Evolutionary conservation across 1,140 invertebrate genomes (phyloP).

Genomic region (Arion vulgaris): DNA sequence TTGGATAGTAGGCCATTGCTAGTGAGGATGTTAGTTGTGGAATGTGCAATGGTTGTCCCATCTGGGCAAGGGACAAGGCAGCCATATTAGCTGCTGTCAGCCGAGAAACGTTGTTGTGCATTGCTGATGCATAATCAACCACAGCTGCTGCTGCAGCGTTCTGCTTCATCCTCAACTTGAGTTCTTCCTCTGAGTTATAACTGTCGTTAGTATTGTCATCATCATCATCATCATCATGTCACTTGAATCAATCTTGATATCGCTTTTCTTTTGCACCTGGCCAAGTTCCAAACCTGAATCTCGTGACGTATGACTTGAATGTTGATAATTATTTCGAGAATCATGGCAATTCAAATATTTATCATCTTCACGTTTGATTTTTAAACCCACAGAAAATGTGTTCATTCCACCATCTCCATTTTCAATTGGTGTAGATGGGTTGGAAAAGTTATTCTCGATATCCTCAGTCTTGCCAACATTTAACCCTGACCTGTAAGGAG

Average conservation of each 20-base stretch:
- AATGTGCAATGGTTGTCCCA: slow-evolving; percentile 60
- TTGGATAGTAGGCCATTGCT: slow-evolving; percentile 67
- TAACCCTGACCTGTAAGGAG: background rate
- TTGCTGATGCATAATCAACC: slow-evolving; percentile 26
- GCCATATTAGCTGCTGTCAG: slow-evolving; percentile 51
- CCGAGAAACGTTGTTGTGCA: slow-evolving; percentile 26
- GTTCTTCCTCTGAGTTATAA: slow-evolving; percentile 38
- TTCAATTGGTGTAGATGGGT: background rate
- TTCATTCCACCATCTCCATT: slow-evolving; percentile 4
- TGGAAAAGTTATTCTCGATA: background rate
- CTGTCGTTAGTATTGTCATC: slow-evolving; percentile 40
- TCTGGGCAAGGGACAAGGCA: slow-evolving; percentile 50
- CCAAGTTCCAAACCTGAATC: slow-evolving; percentile 19
- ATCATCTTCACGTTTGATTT: background rate
- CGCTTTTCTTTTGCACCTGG: slow-evolving; percentile 33
- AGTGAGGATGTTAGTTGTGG: slow-evolving; percentile 63
- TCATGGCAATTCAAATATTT: background rate
- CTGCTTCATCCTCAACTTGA: slow-evolving; percentile 32
- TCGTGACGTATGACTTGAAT: background rate
- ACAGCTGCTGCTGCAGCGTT: background rate
- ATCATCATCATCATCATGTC: slow-evolving; percentile 12
- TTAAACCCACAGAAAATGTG: background rate
- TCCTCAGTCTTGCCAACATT: background rate
- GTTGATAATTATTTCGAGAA: background rate
- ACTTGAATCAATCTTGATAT: background rate